Percentiles rank a stretch among this genome's conserved stretches.
Evolutionary conservation across 2,113 vertebrate species (phyloP).

Genomic region (Gnathochromis pfefferi): DNA sequence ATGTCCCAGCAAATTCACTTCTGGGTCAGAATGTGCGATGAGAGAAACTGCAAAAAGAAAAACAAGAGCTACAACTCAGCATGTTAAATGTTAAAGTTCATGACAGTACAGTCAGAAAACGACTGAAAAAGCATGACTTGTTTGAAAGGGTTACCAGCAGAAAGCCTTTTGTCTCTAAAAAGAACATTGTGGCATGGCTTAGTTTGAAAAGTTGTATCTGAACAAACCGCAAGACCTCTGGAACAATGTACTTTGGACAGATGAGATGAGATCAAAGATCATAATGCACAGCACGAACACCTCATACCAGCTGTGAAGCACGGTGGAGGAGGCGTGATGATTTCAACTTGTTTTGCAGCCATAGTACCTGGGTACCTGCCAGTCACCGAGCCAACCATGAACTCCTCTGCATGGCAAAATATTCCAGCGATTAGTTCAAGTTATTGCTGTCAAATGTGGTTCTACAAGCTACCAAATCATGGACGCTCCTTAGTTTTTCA

Average conservation of each 20-base stretch:
- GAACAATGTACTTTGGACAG: not conserved
- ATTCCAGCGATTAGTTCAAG: not conserved
- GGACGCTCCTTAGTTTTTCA: not conserved
- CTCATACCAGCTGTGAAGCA: not conserved
- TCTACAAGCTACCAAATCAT: not conserved
- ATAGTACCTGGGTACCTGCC: not conserved
- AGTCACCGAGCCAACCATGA: not conserved
- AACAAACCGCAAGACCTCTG: not conserved
- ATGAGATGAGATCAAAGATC: not conserved
- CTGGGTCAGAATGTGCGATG: not conserved
- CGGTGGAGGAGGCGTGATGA: not conserved
- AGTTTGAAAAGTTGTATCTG: not conserved
- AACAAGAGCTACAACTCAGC: not conserved
- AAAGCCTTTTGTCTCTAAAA: not conserved
- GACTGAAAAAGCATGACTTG: not conserved
- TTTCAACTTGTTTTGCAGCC: not conserved
- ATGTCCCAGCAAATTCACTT: not conserved
- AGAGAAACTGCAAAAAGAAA: not conserved
- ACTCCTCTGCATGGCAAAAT: not conserved
- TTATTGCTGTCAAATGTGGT: not conserved
- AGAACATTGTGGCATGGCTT: not conserved
- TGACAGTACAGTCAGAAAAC: not conserved
- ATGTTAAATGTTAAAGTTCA: not conserved
- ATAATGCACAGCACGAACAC: not conserved
- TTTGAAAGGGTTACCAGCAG: not conserved